Evolutionary conservation across 2,113 vertebrate genomes (phyloP).

Genomic region (Hyaena hyaena): DNA sequence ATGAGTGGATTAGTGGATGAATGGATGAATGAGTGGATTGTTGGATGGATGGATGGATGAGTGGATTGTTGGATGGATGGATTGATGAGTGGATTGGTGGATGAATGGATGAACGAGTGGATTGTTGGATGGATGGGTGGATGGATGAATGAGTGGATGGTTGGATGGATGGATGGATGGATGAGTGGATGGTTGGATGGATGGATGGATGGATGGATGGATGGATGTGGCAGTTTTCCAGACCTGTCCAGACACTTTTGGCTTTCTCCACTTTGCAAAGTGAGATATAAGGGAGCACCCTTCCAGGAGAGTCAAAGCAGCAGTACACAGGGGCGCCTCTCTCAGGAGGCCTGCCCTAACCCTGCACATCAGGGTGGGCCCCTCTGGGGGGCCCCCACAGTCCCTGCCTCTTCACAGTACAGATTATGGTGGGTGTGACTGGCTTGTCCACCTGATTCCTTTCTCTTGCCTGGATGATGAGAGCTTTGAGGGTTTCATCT

Average conservation of each 20-base stretch:
- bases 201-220: not conserved
- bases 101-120: no score
- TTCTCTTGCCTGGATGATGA: not conserved
- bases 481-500: not conserved
- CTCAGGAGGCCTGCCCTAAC: not conserved
- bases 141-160: accelerated
- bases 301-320: not conserved
- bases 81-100: not conserved
- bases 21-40: not conserved
- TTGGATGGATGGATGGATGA: not conserved
- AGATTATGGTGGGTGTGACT: accelerated
- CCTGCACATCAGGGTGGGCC: not conserved
- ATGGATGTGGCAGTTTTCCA: no score
- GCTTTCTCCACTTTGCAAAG: not conserved
- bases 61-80: not conserved
- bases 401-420: not conserved
- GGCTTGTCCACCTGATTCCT: no score
- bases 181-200: accelerated
- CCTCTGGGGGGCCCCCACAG: not conserved
- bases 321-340: not conserved
- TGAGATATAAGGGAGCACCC: not conserved
- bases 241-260: not conserved
- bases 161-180: no score
- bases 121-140: accelerated
- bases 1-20: no score